These are phyloP conservation scores for Probosciger aterrimus DNA, from an alignment of 2,113 vertebrate species.

Conservation along the genomic window DNA sequence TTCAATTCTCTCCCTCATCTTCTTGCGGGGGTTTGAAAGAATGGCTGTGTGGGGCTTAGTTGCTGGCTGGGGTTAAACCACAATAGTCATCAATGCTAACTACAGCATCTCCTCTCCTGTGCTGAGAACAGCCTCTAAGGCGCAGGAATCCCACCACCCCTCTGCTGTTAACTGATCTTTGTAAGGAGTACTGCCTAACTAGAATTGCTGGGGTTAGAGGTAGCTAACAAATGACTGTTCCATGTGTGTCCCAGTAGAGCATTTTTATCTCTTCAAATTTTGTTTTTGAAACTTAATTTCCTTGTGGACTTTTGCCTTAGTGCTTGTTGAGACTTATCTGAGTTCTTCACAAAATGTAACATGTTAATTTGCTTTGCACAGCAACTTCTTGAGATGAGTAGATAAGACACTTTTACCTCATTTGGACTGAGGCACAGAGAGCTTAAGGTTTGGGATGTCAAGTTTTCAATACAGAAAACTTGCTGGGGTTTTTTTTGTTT, in stretches of 20 bases:
- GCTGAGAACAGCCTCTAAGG: not conserved
- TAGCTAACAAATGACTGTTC: not conserved
- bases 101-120: not conserved
- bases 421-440: not conserved
- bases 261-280: not conserved
- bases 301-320: not conserved
- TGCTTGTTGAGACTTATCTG: not conserved
- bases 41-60: not conserved
- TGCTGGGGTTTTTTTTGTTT: not conserved
- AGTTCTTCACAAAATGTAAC: not conserved
- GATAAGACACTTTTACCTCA: not conserved
- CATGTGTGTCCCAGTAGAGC: not conserved
- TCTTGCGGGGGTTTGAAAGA: not conserved
- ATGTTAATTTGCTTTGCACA: not conserved
- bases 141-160: not conserved
- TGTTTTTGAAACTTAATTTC: slow-evolving; percentile 13
- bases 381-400: not conserved
- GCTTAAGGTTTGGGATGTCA: not conserved
- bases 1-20: not conserved
- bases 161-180: not conserved
- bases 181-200: not conserved
- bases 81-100: not conserved
- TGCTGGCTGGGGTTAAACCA: not conserved
- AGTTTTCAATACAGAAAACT: not conserved
- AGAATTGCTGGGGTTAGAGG: not conserved